Evolutionary conservation across 2,888 invertebrate genomes (phyloP).

Genomic region (Noctua comes): DNA sequence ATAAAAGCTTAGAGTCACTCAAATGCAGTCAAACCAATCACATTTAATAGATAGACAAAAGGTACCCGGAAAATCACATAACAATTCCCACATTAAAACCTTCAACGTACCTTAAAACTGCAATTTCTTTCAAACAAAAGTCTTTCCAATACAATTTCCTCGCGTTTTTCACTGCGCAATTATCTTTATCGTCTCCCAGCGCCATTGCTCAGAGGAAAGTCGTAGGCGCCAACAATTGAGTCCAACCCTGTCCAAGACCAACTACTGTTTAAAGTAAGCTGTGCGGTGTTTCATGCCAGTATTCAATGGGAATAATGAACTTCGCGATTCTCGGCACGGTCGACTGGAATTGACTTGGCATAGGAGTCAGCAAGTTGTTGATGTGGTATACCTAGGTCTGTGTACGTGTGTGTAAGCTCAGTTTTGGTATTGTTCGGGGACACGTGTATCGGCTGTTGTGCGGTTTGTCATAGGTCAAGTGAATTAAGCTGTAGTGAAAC

Average conservation of each 20-base stretch:
- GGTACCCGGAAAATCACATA: not conserved
- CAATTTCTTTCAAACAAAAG: not conserved
- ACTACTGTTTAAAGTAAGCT: conserved; percentile 55
- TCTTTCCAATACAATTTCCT: conserved; percentile 3
- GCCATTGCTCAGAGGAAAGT: conserved; percentile 38
- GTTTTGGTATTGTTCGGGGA: conserved; percentile 18
- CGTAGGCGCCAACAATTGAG: conserved; percentile 34
- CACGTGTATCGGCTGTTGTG: conserved; percentile 1
- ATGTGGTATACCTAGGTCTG: conserved; percentile 40
- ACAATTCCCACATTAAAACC: not conserved
- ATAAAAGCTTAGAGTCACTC: not conserved
- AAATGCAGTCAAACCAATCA: not conserved
- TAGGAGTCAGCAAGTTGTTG: conserved; percentile 38
- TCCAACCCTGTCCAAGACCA: conserved; percentile 22
- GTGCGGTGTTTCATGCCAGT: conserved; percentile 70
- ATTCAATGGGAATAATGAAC: conserved; percentile 78
- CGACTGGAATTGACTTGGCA: conserved; percentile 62
- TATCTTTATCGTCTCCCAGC: conserved; percentile 13
- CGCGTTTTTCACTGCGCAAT: conserved; percentile 12
- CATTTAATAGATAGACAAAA: not conserved
- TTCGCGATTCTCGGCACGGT: conserved; percentile 75
- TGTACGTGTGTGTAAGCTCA: not conserved
- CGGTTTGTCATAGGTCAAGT: not conserved
- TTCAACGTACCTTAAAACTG: not conserved
- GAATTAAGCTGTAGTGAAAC: not conserved